phyloP scores from a whole-genome alignment of 2,797 vertebrate genomes.

The Uromys caudimaculatus region DNA sequence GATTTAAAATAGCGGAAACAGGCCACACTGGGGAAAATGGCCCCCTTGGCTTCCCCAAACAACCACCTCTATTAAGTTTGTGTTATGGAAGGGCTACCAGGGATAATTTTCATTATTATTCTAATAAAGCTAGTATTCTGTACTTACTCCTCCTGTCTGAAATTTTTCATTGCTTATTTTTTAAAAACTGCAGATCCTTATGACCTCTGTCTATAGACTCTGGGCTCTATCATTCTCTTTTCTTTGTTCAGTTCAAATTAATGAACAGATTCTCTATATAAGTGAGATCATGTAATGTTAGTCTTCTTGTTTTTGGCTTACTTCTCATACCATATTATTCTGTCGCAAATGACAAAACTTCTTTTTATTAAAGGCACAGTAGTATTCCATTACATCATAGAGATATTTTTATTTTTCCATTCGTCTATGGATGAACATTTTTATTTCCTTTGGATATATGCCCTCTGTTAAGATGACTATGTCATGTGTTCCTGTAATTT shows the following conservation, averaged over 20 bases:
- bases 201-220: too few species aligned
- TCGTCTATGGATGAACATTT: background rate
- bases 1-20: background rate
- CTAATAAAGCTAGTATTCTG: background rate
- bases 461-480: background rate
- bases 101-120: background rate
- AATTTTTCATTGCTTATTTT: background rate
- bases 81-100: background rate
- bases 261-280: background rate
- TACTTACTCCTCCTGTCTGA: background rate
- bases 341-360: background rate
- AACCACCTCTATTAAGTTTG: background rate
- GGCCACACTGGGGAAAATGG: background rate
- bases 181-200: background rate
- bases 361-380: background rate
- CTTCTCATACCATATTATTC: background rate
- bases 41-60: too few species aligned
- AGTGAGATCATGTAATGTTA: background rate
- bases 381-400: background rate
- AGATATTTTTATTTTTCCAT: background rate
- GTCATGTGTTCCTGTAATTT: background rate
- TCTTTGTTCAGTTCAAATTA: background rate
- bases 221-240: background rate
- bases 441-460: background rate
- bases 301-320: background rate